Evolutionary conservation across 2,113 vertebrate species (phyloP), one percentile per base, ranked within the genome.

Genomic region (Nannospalax galili): DNA sequence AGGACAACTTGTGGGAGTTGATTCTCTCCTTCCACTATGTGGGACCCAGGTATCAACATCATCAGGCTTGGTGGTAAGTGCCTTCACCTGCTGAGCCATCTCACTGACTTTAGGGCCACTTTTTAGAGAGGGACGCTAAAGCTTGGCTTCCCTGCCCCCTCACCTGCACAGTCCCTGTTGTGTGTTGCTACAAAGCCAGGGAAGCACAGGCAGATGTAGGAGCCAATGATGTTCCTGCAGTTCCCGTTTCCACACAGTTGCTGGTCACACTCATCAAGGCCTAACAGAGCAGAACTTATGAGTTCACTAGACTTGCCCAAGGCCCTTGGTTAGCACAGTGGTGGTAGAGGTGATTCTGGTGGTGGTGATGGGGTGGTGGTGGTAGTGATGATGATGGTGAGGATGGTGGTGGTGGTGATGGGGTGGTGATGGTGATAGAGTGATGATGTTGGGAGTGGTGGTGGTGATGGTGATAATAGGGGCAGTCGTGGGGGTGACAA

Each of bases 121-220:
- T 45, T 40, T 64, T 24, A 1, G 20, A 17, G 70, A 7, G 42
- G 62, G 11, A 22, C 48, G 26, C 3, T 12, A 45, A 93, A 67
- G 52, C 52, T 70, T 14, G 17, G 28, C 60, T 15, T 0, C 69
- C 52, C 20, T 2, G 52, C n/a, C 0, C 4, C 64, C 99, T 94
- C 98, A 99, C 99, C 99, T 98, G 99, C 98, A 97, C 99, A 99
- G 97, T 99, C 99, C 1, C 99, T 99, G 86, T 99, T 99, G 98
- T 99, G 99, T 0, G 99, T 99, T 6, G 99, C 98, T 97, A 99
- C 98, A 9, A 99, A 99, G 84, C 99, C 99, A 0, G 98, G 99
- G 98, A 99, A 99, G 96, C 99, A 99, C 98, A 98, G 99, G 96
- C 99, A 99, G 98, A 98, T 99, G 98, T 99, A 99, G 97, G 99